Evolutionary conservation across 2,888 invertebrate genomes (phyloP).

Genomic region (Eristalis pertinax): DNA sequence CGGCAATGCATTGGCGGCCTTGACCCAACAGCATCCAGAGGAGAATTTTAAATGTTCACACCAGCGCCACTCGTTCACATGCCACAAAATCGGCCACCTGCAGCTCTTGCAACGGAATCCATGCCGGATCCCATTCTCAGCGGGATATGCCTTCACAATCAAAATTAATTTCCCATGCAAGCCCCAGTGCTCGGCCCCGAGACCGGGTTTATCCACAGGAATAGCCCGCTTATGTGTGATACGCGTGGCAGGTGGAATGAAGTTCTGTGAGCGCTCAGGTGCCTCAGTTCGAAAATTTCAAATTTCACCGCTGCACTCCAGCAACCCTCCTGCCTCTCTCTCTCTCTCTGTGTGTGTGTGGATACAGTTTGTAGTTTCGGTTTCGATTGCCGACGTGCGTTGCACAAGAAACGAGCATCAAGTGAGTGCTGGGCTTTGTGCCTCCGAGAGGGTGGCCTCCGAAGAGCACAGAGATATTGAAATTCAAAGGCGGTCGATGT

Average conservation of each 20-base stretch:
- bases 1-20: not conserved
- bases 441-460: not conserved
- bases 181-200: not conserved
- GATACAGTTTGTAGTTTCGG: not conserved
- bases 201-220: not conserved
- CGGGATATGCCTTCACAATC: not conserved
- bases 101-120: not conserved
- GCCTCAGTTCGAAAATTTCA: not conserved
- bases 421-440: not conserved
- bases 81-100: not conserved
- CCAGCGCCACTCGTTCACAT: not conserved
- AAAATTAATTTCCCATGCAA: not conserved
- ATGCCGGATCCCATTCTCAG: not conserved
- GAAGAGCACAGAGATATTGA: not conserved
- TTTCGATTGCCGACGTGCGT: not conserved
- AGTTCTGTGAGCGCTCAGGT: not conserved
- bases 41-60: not conserved
- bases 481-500: not conserved
- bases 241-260: not conserved
- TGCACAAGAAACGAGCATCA: not conserved
- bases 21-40: not conserved
- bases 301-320: not conserved
- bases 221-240: not conserved
- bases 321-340: not conserved
- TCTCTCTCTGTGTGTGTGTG: too few species aligned